Conservation (phyloP, 2,888 invertebrate genomes). For the Oscheius sp. region DNA sequence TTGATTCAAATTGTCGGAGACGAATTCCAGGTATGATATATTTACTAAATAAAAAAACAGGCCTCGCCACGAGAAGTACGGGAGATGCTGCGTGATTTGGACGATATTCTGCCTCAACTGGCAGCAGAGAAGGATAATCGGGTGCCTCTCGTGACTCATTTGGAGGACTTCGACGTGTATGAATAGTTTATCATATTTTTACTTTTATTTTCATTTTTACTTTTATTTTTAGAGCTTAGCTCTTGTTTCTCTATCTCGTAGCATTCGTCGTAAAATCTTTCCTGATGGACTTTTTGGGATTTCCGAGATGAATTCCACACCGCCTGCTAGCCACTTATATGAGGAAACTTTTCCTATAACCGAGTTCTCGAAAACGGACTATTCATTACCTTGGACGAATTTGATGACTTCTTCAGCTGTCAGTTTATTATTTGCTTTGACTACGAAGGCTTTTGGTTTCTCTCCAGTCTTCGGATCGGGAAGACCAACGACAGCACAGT, state of each 20-base stretch:
- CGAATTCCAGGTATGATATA: conserved; percentile 47
- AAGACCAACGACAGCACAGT: conserved; percentile 84
- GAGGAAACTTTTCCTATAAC: conserved; percentile 78
- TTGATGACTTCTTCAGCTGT: conserved; percentile 20
- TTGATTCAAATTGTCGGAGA: conserved; percentile 51
- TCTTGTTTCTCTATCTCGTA: conserved; percentile 31
- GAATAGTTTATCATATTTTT: background rate
- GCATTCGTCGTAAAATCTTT: conserved; percentile 79
- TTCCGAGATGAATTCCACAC: conserved; percentile 78
- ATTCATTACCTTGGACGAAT: conserved; percentile 22
- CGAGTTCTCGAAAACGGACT: background rate
- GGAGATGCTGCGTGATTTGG: conserved; percentile 54
- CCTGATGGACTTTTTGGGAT: conserved; percentile 83
- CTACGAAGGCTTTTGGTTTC: conserved; percentile 30
- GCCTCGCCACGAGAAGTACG: conserved; percentile 56
- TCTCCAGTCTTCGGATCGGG: conserved; percentile 74
- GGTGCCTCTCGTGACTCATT: conserved; percentile 21
- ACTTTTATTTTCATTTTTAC: background rate
- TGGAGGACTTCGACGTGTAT: conserved; percentile 24
- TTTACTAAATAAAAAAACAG: conserved; percentile 15
- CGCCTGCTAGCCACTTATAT: conserved; percentile 80
- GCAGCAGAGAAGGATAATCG: conserved; percentile 18
- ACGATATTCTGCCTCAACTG: conserved; percentile 39
- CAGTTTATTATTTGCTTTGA: conserved; percentile 10
- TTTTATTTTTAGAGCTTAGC: conserved; percentile 18